Base-by-base conservation (phyloP, 2,888 invertebrate genomes). In the Ptychoptera contaminata region DNA sequence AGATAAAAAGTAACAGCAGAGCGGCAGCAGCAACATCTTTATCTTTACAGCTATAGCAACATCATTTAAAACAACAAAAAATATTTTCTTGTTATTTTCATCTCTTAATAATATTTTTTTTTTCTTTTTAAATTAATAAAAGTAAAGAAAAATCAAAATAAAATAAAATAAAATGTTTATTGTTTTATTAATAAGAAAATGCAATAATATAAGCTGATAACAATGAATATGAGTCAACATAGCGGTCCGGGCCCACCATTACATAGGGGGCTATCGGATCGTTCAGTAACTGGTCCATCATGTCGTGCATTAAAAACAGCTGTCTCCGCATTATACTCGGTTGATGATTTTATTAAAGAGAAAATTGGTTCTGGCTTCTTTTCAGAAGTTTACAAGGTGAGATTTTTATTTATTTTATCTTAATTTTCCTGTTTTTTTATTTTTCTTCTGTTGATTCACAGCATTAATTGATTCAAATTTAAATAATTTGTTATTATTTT, bases 311-410 rank as follows among this genome's bases (percentile, higher is more conserved):
- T 94, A 43, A 77, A 83, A 59, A 86, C 88, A 55, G 93, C 94
- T 40, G 91, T 94, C 45, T 85, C 91, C 41, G 85, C 87, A 37
- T 73, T 96, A 44, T 87, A 91, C 62, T 79, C 92, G 38, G 77
- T 92, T 53, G 93, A 94, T 68, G 94, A 96, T 72, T 94, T 96
- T 67, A 74, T 79, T 53, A 77, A 83, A 62, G 92, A 92, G 67
- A 87, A 87, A 68, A 87, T 96, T 58, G 96, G 94, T 40, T 74
- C 82, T 42, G 96, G 96, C 51, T 96, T 96, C 70, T 96, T 94
- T 72, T 94, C 94, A 5, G 91, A 93, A 71, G 94, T 96, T 50
- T 94, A 86, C 70, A 94, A 94, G 85, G 96, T 94, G 70, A 73
- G 77, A 67, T 35, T 12, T 30, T 14, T 11, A 35, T 16, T 31